These are phyloP conservation scores for Acrossocheilus wenchowensis DNA, from an alignment of 2,797 vertebrate genomes.

Conservation along the genomic window DNA sequence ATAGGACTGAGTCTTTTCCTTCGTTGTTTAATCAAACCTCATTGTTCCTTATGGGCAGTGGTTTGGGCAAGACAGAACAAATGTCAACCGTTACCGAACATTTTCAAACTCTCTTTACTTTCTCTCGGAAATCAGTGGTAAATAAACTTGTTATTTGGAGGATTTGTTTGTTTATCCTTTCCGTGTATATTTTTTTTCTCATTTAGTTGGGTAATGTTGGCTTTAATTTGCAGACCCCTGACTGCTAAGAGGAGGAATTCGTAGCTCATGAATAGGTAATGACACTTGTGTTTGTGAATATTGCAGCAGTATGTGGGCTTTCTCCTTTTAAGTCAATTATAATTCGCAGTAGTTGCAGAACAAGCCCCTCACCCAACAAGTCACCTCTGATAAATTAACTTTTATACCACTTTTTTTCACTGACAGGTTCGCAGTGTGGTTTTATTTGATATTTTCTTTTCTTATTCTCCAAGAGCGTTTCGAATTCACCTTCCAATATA, in stretches of 20 bases:
- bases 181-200: constrained; percentile 31
- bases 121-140: constrained; percentile 44
- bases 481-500: constrained; percentile 23
- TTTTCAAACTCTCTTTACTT: constrained; percentile 50
- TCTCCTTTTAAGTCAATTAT: constrained; percentile 35
- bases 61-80: constrained; percentile 59
- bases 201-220: constrained; percentile 54
- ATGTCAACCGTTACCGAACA: constrained; percentile 56
- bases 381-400: not conserved
- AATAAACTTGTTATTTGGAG: constrained; percentile 50
- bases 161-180: constrained; percentile 45
- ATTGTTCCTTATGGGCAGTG: constrained; percentile 42
- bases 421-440: not conserved
- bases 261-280: constrained; percentile 61
- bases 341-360: constrained; percentile 24
- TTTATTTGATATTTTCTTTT: constrained; percentile 22
- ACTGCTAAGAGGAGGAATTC: constrained; percentile 46
- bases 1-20: constrained; percentile 54
- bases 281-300: constrained; percentile 51
- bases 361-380: not conserved
- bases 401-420: not conserved
- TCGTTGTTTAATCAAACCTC: constrained; percentile 58
- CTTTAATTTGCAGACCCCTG: constrained; percentile 43
- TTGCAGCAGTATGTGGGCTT: constrained; percentile 38
- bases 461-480: not conserved